Percentiles rank a stretch among this genome's conserved stretches.
Evolutionary conservation across 37 sponge, comb jelly and placozoan genomes (phyloP).

Genomic region (Oopsacas minuta): DNA sequence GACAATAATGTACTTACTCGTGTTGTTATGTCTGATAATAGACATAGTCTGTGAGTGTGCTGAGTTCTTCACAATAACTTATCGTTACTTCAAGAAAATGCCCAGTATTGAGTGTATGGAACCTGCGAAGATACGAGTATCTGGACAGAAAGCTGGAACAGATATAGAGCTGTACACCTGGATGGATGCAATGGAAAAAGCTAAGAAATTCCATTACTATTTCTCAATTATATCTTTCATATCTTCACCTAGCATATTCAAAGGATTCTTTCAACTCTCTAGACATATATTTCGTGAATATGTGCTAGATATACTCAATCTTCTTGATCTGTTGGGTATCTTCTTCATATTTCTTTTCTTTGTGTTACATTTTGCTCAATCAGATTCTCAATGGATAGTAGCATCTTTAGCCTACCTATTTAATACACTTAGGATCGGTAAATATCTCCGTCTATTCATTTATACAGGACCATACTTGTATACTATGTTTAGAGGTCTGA

Average conservation of each 20-base stretch:
- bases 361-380: not conserved
- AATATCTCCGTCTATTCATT: constrained; percentile 5
- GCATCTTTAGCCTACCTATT: not conserved
- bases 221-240: not conserved
- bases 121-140: not conserved
- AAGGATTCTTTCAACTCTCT: not conserved
- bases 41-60: not conserved
- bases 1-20: not conserved
- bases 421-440: not conserved
- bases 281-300: not conserved
- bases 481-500: constrained; percentile 6
- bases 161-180: not conserved
- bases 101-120: not conserved
- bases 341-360: not conserved
- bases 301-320: not conserved
- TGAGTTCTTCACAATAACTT: not conserved
- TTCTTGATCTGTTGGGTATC: not conserved
- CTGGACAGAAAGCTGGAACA: constrained; percentile 12
- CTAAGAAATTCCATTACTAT: not conserved
- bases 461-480: not conserved
- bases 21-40: not conserved
- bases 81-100: constrained; percentile 18
- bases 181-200: constrained; percentile 5
- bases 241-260: not conserved
- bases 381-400: not conserved